Percentiles rank a stretch among this genome's conserved stretches.
Evolutionary conservation across 2,797 vertebrate genomes (phyloP).

Genomic region (Muscicapa comitata): DNA sequence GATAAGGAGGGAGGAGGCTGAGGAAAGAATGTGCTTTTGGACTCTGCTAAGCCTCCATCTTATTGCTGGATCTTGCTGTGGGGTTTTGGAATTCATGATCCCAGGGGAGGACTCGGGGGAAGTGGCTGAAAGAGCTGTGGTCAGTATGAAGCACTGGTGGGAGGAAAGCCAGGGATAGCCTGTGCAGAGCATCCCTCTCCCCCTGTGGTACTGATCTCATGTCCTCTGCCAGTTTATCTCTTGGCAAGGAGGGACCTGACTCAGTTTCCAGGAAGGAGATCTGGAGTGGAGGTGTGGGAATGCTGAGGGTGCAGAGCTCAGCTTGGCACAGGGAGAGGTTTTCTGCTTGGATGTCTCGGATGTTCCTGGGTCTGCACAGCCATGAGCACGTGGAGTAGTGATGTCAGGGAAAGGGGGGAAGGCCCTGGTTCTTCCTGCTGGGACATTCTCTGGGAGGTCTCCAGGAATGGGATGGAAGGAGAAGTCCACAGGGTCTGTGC

Average conservation of each 20-base stretch:
- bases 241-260: not conserved
- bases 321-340: not conserved
- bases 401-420: not conserved
- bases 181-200: not conserved
- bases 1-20: slow-evolving; percentile 55
- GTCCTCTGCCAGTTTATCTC: not conserved
- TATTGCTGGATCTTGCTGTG: not conserved
- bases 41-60: not conserved
- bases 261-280: not conserved
- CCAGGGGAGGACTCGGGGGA: not conserved
- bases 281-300: not conserved
- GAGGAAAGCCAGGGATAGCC: not conserved
- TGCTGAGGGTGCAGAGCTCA: not conserved
- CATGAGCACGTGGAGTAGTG: not conserved
- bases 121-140: not conserved
- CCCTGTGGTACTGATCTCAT: not conserved
- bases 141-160: rapidly evolving
- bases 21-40: slow-evolving; percentile 41
- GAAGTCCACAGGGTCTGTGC: not conserved
- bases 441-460: not conserved
- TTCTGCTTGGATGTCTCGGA: rapidly evolving
- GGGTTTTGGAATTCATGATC: not conserved
- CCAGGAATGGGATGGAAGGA: not conserved
- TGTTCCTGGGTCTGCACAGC: not conserved
- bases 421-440: not conserved